Conservation (phyloP, 1,140 invertebrate genomes). For the Rhagoletis zephyria region DNA sequence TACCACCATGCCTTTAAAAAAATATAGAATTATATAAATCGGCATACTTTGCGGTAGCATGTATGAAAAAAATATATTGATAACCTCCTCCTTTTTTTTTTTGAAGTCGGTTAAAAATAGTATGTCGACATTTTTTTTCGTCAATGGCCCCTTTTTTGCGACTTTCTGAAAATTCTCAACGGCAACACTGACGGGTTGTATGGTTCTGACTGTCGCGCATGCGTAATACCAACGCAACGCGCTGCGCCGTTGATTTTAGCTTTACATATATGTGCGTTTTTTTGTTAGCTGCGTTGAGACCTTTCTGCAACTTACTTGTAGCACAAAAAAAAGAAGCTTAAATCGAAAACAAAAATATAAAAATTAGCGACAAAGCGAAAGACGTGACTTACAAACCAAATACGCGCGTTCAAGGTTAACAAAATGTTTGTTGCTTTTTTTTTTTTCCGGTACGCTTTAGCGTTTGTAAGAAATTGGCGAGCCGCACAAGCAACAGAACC, state of each 20-base stretch:
- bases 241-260: neutral
- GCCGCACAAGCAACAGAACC: neutral
- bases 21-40: too few relatives aligned
- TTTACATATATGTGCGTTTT: neutral
- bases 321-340: neutral
- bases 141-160: too few relatives aligned
- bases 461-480: conserved; percentile 50
- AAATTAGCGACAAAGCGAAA: conserved; percentile 55
- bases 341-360: neutral
- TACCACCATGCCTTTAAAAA: too few relatives aligned
- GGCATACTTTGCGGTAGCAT: too few relatives aligned
- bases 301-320: conserved; percentile 31
- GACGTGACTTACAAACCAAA: conserved; percentile 73
- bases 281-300: conserved; percentile 25
- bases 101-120: too few relatives aligned
- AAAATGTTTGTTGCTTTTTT: conserved; percentile 30
- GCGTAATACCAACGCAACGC: neutral
- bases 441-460: neutral
- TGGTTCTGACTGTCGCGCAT: conserved; percentile 3
- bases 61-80: too few relatives aligned
- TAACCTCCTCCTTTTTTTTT: too few relatives aligned
- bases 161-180: too few relatives aligned
- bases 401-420: conserved; percentile 56
- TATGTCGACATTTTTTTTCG: too few relatives aligned
- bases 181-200: neutral